These are phyloP conservation scores for Parazoanthus swiftii DNA, from an alignment of 92 coral and sea anemone species.

Conservation along the genomic window DNA sequence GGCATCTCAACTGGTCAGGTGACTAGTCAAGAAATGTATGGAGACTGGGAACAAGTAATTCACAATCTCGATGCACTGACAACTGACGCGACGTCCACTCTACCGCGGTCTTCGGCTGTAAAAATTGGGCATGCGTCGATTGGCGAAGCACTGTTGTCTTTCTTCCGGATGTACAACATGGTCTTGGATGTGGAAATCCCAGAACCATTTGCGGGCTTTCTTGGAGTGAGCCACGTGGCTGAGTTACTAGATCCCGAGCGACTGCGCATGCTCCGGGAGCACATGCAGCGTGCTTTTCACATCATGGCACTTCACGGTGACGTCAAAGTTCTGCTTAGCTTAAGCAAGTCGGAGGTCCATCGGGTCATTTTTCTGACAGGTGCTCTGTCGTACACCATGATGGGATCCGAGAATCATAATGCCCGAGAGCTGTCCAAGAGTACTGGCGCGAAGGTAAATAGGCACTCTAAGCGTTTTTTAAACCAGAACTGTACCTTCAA, in stretches of 20 bases:
- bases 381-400: conserved; percentile 69
- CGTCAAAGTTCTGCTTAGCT: conserved; percentile 61
- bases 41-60: conserved; percentile 52
- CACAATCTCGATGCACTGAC: conserved; percentile 24
- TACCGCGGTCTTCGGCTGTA: conserved; percentile 11
- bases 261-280: conserved; percentile 75
- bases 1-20: conserved; percentile 53
- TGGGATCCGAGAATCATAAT: conserved; percentile 78
- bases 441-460: conserved; percentile 78
- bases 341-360: conserved; percentile 78
- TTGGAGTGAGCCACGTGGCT: conserved; percentile 63
- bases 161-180: conserved; percentile 67
- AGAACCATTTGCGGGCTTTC: conserved; percentile 58
- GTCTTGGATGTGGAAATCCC: conserved; percentile 62
- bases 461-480: neutral
- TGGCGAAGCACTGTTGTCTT: conserved; percentile 77
- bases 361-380: conserved; percentile 75
- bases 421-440: conserved; percentile 71
- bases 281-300: conserved; percentile 96
- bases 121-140: conserved; percentile 54
- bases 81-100: neutral
- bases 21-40: conserved; percentile 31
- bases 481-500: no score
- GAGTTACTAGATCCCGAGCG: conserved; percentile 74
- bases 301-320: conserved; percentile 83